Percentiles rank a stretch among this genome's conserved stretches.
Evolutionary conservation across 2,888 invertebrate species (phyloP).

Genomic region (Blastobasis adustella): DNA sequence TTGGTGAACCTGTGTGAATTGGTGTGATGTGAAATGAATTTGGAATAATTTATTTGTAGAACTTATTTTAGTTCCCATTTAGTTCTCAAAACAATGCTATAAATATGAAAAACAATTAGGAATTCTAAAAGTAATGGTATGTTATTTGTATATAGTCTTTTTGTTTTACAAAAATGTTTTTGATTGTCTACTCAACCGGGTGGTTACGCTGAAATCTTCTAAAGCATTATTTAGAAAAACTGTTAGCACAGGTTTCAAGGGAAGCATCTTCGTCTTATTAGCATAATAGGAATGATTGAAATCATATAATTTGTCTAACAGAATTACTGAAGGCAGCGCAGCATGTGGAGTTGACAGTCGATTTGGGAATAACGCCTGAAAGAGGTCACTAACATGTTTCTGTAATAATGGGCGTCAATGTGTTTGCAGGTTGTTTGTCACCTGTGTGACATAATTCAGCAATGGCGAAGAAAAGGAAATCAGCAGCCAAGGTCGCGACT

Average conservation of each 20-base stretch:
- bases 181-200: constrained; percentile 37
- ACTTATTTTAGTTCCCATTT: too few relatives aligned
- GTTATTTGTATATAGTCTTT: constrained; percentile 18
- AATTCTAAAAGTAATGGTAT: constrained; percentile 45
- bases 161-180: constrained; percentile 24
- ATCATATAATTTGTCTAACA: constrained; percentile 1
- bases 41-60: too few relatives aligned
- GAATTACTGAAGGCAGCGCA: constrained; percentile 9
- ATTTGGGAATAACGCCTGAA: constrained; percentile 42
- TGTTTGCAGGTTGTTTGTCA: constrained; percentile 45
- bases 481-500: constrained; percentile 40
- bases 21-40: too few relatives aligned
- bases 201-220: constrained; percentile 29
- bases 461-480: constrained; percentile 66
- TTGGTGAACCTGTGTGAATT: too few relatives aligned
- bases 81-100: too few relatives aligned
- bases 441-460: constrained; percentile 24
- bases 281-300: neutral
- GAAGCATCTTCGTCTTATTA: too few relatives aligned
- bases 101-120: neutral
- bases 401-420: constrained; percentile 15
- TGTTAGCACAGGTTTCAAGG: neutral
- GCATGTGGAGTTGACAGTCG: constrained; percentile 53
- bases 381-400: constrained; percentile 45
- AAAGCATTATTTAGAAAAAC: neutral